Base-by-base conservation (phyloP, 2,113 vertebrate genomes). In the Leucosticte australis region DNA sequence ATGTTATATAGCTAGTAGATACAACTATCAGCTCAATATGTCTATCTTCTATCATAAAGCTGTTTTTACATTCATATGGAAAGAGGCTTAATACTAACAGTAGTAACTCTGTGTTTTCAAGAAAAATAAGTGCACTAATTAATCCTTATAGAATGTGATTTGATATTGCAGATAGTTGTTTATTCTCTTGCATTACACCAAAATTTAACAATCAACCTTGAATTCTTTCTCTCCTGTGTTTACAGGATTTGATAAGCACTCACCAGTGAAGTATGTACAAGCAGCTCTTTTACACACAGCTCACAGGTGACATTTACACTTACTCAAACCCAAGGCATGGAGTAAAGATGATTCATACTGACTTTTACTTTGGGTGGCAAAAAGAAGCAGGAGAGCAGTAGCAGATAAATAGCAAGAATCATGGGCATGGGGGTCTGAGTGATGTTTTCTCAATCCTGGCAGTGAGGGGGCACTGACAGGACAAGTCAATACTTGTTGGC, bases 341-440 rank as follows among this genome's bases (percentile, higher is more conserved):
- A 84, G 16, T 44, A 52, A 81, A 85, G 46, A 27, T 39, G 37
- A 88, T 22, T 82, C 56, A 49, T n/a, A 22, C 5, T 22, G 13
- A 23, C 15, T 80, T 68, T 37, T 42, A 78, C 13, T 37, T 82
- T 6, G 17, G 11, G 42, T 57, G 42, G 42, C n/a, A 85, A 18
- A 4, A 84, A 56, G 39, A 85, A 88, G 44, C 24, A 75, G 53
- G 18, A 85, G 47, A 53, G 30, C 42, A 62, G 75, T 3, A 78
- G 55, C 55, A 84, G 53, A 59, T 41, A 73, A 83, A 57, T 2
- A 56, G 33, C 65, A 86, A 60, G 52, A 67, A 33, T 44, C 46
- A 27, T 1, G 17, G 31, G 8, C 11, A 1, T 8, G 31, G 63
- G 6, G 6, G 21, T 19, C 17, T 5, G 1, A 27, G 13, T 17